Base-by-base conservation (phyloP, 2,888 invertebrate species). In the Endomychus coccineus region DNA sequence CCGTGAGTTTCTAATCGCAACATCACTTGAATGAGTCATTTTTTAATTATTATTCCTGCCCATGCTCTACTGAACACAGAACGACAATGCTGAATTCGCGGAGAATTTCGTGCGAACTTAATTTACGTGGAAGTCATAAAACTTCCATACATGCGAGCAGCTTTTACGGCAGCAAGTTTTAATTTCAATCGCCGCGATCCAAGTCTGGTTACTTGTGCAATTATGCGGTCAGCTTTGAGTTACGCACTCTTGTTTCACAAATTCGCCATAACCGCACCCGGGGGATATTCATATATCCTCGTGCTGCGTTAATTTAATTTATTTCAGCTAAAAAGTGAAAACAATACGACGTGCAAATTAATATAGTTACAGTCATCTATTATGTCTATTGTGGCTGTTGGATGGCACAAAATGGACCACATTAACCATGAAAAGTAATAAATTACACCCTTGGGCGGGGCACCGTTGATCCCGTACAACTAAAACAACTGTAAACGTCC, bases 391-490 rank as follows among this genome's bases (percentile, higher is more conserved):
- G 51, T 45, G 50, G 54, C 45, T 37, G 46, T 42, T 17, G 44
- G 50, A 45, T 45, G 48, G 48, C 45, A 38, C 48, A 50, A 49
- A 54, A 54, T 51, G 50, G 47, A 43, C 45, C 44, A 44, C 52
- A 51, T 52, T 51, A 52, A 49, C 51, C 49, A 42, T 51, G 50
- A 46, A 48, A 47, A 49, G 49, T 49, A 51, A 54, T 52, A 49
- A 50, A 51, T 52, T 50, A 46, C 48, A 44, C 48, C 48, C 45
- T 36, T 31, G 48, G 46, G 51, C 43, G 34, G 38, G 11, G 27
- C 27, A 27, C 27, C 34, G 32, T 34, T 33, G 33, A 33, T 28
- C 27, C 10, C 12, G 12, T 9, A 19, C 30, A 16, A 29, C 38
- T 34, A 17, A 32, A 38, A 38, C 38, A 38, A 38, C 38, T 38